Evolutionary conservation across 2,888 invertebrate genomes (phyloP).

Genomic region (Eupithecia vulgata): DNA sequence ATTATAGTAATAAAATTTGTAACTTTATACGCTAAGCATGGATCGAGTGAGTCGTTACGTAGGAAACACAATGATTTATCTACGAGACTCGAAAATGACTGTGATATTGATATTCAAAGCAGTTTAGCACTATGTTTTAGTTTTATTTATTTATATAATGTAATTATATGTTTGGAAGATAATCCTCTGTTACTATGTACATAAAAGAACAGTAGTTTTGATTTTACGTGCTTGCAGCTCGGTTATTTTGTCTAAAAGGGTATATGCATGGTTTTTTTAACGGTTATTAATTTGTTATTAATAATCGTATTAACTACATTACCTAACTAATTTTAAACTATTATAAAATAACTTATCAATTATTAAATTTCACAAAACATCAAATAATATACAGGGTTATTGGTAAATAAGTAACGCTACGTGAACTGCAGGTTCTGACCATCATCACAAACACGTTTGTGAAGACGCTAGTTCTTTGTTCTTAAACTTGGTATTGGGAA

Average conservation of each 20-base stretch:
- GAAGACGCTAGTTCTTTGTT: too few species aligned
- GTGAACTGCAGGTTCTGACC: too few species aligned
- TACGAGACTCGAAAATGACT: conserved; percentile 58
- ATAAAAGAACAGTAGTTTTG: not conserved
- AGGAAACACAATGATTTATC: conserved; percentile 13
- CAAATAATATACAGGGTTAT: too few species aligned
- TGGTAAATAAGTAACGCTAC: too few species aligned
- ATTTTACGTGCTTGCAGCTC: not conserved
- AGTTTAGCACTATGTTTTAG: conserved; percentile 51
- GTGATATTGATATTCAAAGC: conserved; percentile 74
- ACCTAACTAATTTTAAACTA: too few species aligned
- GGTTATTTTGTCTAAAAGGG: not conserved
- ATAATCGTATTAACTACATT: too few species aligned
- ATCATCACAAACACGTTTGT: too few species aligned
- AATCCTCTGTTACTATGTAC: not conserved
- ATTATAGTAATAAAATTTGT: not conserved
- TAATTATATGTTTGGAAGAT: not conserved
- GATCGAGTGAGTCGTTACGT: conserved; percentile 26
- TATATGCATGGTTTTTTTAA: too few species aligned
- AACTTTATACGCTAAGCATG: not conserved
- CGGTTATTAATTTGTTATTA: too few species aligned
- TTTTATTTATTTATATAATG: conserved; percentile 55
- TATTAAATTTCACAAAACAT: too few species aligned
- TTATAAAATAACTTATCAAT: too few species aligned
- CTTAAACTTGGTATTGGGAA: too few species aligned